Base-by-base conservation (phyloP, 2,797 vertebrate species). In the Nothura maculosa region DNA sequence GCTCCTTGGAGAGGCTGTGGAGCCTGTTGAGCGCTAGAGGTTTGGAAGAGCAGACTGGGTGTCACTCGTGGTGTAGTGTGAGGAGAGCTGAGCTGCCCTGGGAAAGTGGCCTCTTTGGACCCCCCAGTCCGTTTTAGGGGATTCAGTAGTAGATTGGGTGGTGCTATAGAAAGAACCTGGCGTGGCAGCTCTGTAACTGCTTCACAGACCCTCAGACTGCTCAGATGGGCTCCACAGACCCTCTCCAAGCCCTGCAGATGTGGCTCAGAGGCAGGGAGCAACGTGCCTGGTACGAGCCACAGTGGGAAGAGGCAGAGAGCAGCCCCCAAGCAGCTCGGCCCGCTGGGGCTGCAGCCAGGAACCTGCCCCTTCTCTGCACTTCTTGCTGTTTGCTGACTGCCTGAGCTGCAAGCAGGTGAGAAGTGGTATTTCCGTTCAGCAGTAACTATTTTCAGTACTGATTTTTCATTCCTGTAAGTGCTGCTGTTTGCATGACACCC, bases 11-110 rank as follows among this genome's bases (percentile, higher is more conserved):
- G 3, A 43, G 79, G 72, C 38, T 85, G 42, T 57, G 81, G 77
- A 62, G 84, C n/a, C 76, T 83, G 66, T 83, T 81, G 73, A 69
- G 66, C 66, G 30, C 50, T 81, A 85, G 87, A 93, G 87, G 76
- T 75, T 57, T 76, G 62, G 81, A 63, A 87, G 84, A 93, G 70
- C 90, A 76, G 47, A 42, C 63, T 27, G 47, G 27, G 17, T 66
- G 50, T 28, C n/a, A 55, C n/a, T 57, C 54, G 75, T 24, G 34
- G n/a, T 83, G 16, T 30, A n/a, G 0, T 63, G 52, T 67, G 54
- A 54, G 24, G 21, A 36, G 79, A 87, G 27, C 45, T 55, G 86
- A 93, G 28, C 28, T 8, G 5, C 73, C 18, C 72, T 73, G 76
- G 50, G 55, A 22, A 6, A 27, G 76, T 87, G 85, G 85, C 70